Percentiles rank a stretch among this genome's conserved stretches.
phyloP scores from a whole-genome alignment of 2,797 vertebrate species.

The Labeo calbasu region DNA sequence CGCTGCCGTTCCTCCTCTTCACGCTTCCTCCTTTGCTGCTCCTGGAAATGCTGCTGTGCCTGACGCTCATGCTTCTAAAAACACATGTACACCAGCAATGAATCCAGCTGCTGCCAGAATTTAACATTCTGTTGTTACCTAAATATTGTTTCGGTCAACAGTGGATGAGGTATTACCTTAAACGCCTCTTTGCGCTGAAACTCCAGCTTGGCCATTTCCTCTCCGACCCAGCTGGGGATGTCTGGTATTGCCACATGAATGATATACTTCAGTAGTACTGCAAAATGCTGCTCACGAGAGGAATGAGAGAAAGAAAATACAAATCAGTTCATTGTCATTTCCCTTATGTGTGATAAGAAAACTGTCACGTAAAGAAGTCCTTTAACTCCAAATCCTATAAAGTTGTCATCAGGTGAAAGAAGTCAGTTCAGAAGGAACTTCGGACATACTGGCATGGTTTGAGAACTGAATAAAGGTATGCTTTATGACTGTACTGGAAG shows the following conservation, averaged over 20 bases:
- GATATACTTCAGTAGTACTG: constrained; percentile 92
- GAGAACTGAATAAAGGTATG: neutral
- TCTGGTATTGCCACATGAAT: constrained; percentile 96
- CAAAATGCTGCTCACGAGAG: constrained; percentile 86
- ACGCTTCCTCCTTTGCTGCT: constrained; percentile 92
- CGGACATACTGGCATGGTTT: neutral
- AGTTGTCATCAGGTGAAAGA: neutral
- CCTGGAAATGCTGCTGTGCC: constrained; percentile 95
- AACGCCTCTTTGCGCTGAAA: constrained; percentile 95
- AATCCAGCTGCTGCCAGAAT: neutral
- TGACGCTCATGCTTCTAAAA: constrained; percentile 95
- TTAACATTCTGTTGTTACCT: neutral
- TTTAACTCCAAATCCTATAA: neutral
- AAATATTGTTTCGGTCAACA: neutral
- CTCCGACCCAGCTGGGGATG: constrained; percentile 92
- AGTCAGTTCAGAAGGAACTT: neutral
- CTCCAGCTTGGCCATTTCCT: constrained; percentile 96
- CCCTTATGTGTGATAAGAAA: neutral
- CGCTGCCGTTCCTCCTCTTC: constrained; percentile 95
- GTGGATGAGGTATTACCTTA: constrained; percentile 80
- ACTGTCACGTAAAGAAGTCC: neutral
- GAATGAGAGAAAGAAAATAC: constrained; percentile 38
- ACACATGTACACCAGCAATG: constrained; percentile 31
- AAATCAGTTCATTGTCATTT: neutral
- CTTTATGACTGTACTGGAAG: neutral